Evolutionary conservation across 2,113 vertebrate species (phyloP), one percentile per base, ranked within the genome.

Genomic region (Siniperca chuatsi): DNA sequence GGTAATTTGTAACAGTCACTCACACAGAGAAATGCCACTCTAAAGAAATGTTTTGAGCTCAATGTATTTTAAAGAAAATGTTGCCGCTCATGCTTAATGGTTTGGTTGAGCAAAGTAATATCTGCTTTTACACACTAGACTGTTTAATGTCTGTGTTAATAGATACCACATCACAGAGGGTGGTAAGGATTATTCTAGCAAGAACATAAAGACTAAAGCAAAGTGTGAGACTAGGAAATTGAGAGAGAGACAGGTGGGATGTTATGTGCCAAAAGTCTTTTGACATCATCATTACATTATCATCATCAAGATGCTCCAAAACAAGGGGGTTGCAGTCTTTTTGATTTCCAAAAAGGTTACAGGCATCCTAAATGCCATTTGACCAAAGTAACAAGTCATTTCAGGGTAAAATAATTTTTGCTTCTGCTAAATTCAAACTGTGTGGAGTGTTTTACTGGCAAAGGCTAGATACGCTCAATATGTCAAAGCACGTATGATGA

Each of bases 21-120:
- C 67, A 33, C n/a, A 18, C 20, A 23, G 23, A 78, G 67, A 40
- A 72, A 50, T 48, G 70, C n/a, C 76, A 61, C 46, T 74, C 40
- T 23, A 42, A 61, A 76, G 12, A 37, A 69, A 76, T 52, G 37
- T 76, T 64, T 18, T 64, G 44, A 76, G 44, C 20, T 62, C 25
- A 62, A 4, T 25, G 52, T 25, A 23, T 42, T 74, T 67, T 33
- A 74, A 73, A 50, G 13, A 29, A 87, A 70, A 48, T 66, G 57
- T n/a, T 40, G n/a, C 8, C 9, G 7, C n/a, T 60, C 4, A 62
- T 52, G 16, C 44, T 75, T 67, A 7, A 42, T 54, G n/a, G n/a
- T 68, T 79, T 75, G 23, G 40, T 67, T 52, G 12, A 79, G 64
- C 25, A 33, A 48, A 70, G 12, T 35, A 76, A 33, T 33, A 33